Evolutionary conservation across 2,113 vertebrate genomes (phyloP).

Genomic region (Cisticola juncidis): DNA sequence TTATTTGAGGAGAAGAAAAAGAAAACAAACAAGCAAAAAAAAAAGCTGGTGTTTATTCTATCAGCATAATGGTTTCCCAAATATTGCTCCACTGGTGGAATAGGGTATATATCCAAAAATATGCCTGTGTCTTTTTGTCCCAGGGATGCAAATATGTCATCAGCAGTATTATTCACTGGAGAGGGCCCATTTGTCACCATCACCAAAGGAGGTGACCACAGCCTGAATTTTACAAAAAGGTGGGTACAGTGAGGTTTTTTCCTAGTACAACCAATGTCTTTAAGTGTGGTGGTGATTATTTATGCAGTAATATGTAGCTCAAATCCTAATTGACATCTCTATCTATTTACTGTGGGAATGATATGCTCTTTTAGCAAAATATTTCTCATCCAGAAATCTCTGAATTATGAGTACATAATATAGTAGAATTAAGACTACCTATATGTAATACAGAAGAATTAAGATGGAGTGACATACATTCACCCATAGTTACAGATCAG

Average conservation of each 20-base stretch:
- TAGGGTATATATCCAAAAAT: neutral
- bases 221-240: conserved; percentile 68
- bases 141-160: conserved; percentile 71
- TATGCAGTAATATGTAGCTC: neutral
- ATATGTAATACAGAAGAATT: neutral
- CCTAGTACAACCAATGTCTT: neutral
- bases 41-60: neutral
- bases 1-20: neutral
- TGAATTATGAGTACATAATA: neutral
- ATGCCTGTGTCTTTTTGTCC: neutral
- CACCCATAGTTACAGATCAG: neutral
- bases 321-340: neutral
- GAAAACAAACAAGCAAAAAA: neutral
- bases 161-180: conserved; percentile 17
- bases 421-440: neutral
- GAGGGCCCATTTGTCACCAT: conserved; percentile 76
- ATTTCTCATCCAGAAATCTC: neutral
- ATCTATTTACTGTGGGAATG: neutral
- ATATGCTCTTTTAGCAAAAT: neutral
- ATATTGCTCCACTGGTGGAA: neutral
- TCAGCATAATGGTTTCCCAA: neutral
- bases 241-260: neutral
- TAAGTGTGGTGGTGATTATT: neutral
- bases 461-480: neutral
- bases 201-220: conserved; percentile 54